Base-by-base conservation (phyloP, 2,113 vertebrate genomes). In the Tachysurus fulvidraco region DNA sequence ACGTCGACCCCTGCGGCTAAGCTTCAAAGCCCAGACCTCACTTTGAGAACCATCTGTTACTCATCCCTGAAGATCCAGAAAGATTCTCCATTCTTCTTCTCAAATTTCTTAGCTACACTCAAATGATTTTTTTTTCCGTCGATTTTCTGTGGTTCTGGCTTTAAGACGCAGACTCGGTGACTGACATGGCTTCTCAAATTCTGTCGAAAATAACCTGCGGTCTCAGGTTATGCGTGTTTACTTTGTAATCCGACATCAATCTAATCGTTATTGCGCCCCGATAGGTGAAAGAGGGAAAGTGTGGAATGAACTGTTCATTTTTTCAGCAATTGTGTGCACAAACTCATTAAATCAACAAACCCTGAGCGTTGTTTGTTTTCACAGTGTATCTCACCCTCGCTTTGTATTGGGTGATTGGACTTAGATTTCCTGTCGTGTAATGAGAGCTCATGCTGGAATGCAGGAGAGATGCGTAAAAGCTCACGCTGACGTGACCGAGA, bases 291-390 rank as follows among this genome's bases (percentile, higher is more conserved):
- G 85, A 90, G 86, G 5, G 6, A 60, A 52, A 23, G 25, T 41
- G 25, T 85, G 89, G 88, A 92, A 92, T 92, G 76, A 57, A 86
- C 86, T 89, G 30, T 6, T 90, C 36, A 36, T 91, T 93, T 91
- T 90, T 86, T 86, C 87, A 30, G 90, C 88, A 92, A 91, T 92
- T 92, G 90, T 88, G 90, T 89, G 91, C 90, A 84, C 88, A 60
- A 87, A 89, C 74, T 89, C 90, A 91, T 93, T 93, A 92, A 91
- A 93, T 93, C 91, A 93, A 93, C 92, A 93, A 89, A 89, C 91
- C 83, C 88, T 71, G 50, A 52, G 83, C 91, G 89, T 91, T 94
- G 93, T 94, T 94, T 94, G 92, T 93, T 95, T 94, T 94, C 83
- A 90, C 89, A 90, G 91, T 67, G 89, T 93, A 92, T 94, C 91